Conservation (phyloP, 1,140 invertebrate genomes). For the Dufourea novaeangliae region DNA sequence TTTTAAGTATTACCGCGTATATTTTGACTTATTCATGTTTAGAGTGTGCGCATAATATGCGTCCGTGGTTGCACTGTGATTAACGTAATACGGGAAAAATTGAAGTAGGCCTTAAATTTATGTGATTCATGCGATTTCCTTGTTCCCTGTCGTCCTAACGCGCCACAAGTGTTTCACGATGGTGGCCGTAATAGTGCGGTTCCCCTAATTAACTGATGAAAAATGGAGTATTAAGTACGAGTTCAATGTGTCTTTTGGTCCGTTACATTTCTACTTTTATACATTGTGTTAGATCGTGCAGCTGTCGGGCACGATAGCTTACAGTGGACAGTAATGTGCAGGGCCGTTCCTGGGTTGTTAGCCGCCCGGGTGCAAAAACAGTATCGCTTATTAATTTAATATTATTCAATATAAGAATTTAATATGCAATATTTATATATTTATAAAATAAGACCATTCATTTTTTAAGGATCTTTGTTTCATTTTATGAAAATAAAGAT, state of each 20-base stretch:
- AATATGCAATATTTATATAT: too few species aligned
- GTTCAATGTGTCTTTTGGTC: constrained; percentile 3
- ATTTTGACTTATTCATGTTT: neutral
- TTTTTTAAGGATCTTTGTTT: too few species aligned
- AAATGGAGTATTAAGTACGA: neutral
- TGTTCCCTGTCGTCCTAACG: neutral
- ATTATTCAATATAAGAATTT: too few species aligned
- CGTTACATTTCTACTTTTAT: neutral
- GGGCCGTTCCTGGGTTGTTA: too few species aligned
- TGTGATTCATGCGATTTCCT: constrained; percentile 22
- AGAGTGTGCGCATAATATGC: neutral
- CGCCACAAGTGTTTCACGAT: neutral
- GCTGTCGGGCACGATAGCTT: constrained; percentile 6
- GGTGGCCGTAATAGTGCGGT: too few species aligned
- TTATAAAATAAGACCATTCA: too few species aligned
- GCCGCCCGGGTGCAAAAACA: too few species aligned
- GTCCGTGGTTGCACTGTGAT: neutral
- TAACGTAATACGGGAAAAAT: constrained; percentile 34
- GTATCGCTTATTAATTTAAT: too few species aligned
- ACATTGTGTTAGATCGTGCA: neutral
- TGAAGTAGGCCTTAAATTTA: constrained; percentile 34
- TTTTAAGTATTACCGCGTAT: neutral
- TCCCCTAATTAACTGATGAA: constrained; percentile 8
- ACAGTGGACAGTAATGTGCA: constrained; percentile 16
- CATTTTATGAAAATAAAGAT: too few species aligned